phyloP scores from a whole-genome alignment of 2,888 invertebrate species.

The Gnatocerus cornutus region DNA sequence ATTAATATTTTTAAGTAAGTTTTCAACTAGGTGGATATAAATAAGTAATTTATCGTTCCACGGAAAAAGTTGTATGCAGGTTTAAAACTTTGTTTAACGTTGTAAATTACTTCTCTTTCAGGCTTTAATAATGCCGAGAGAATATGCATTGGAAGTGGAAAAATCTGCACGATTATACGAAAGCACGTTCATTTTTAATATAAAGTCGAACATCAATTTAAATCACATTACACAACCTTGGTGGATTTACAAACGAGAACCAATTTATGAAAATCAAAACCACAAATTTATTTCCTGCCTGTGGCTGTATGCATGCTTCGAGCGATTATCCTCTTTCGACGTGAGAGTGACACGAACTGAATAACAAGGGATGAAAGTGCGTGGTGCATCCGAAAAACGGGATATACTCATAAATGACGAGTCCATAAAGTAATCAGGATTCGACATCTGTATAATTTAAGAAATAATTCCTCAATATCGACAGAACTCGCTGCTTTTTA shows the following conservation, averaged over 20 bases:
- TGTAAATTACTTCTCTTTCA: constrained; percentile 39
- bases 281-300: constrained; percentile 32
- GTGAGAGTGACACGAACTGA: neutral
- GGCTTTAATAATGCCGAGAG: constrained; percentile 36
- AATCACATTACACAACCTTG: constrained; percentile 49
- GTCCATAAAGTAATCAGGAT: constrained; percentile 59
- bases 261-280: constrained; percentile 55
- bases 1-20: constrained; percentile 26
- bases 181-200: constrained; percentile 43
- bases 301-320: constrained; percentile 26
- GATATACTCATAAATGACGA: constrained; percentile 52
- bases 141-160: constrained; percentile 43
- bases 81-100: constrained; percentile 35
- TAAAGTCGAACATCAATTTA: constrained; percentile 52
- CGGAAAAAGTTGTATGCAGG: constrained; percentile 23
- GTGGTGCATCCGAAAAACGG: constrained; percentile 2
- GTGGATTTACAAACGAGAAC: constrained; percentile 46
- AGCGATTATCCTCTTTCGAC: constrained; percentile 12
- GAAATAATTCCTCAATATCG: constrained; percentile 61
- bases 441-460: constrained; percentile 63
- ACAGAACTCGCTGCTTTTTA: constrained; percentile 56
- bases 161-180: constrained; percentile 38
- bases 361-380: neutral
- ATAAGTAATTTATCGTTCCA: constrained; percentile 31
- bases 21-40: constrained; percentile 14